A percentile compares a stretch with the other conserved stretches of the same genome.
Conservation (phyloP, 2,888 invertebrate genomes). For the Osmoderma eremita region DNA sequence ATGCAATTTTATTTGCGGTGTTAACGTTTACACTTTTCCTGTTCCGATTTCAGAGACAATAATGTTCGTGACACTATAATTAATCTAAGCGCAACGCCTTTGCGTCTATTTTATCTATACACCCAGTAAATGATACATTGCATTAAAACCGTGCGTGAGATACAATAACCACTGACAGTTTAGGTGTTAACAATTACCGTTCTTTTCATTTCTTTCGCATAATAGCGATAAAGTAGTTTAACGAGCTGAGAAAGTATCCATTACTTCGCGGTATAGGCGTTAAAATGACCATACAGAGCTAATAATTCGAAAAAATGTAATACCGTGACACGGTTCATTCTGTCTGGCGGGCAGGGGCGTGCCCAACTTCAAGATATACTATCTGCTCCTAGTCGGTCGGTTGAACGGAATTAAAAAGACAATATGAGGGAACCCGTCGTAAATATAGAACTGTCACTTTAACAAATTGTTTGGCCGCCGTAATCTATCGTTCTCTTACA, state of each 20-base stretch:
- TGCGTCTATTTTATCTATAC: no score
- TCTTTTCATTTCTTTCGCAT: no score
- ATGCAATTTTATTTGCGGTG: no score
- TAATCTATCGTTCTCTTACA: not conserved
- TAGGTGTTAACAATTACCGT: no score
- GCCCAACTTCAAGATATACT: not conserved
- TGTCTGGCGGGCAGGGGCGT: conserved; percentile 2
- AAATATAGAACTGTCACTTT: conserved; percentile 34
- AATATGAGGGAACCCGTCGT: conserved; percentile 16
- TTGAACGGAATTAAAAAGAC: not conserved
- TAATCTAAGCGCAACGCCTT: no score
- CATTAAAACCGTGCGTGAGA: no score
- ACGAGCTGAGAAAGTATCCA: not conserved
- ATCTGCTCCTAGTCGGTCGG: not conserved
- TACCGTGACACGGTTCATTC: not conserved
- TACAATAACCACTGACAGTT: no score
- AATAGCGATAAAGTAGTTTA: not conserved
- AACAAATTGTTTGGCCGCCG: conserved; percentile 17
- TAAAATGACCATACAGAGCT: conserved; percentile 1
- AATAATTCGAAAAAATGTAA: not conserved
- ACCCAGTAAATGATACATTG: no score
- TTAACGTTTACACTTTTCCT: no score
- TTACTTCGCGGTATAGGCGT: conserved; percentile 1
- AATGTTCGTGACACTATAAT: no score
- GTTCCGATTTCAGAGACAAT: no score